Conservation (phyloP, 1,140 invertebrate species). For the Cydia strobilella region DNA sequence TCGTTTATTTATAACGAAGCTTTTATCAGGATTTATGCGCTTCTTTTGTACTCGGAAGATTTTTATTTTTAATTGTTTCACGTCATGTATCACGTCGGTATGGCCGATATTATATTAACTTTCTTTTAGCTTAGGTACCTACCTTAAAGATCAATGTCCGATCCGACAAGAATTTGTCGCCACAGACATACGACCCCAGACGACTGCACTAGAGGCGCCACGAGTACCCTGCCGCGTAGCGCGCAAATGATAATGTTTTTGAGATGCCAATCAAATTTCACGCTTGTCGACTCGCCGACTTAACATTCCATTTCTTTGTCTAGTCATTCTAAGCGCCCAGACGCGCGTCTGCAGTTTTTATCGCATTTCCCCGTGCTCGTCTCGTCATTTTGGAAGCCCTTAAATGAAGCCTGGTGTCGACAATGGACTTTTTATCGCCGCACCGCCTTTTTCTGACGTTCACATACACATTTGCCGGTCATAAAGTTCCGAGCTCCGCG, state of each 20-base stretch:
- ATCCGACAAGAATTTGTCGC: too few relatives aligned
- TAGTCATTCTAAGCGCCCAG: slow-evolving; percentile 42
- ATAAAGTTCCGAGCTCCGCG: slow-evolving; percentile 49
- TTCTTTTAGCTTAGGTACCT: too few relatives aligned
- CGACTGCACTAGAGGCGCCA: background rate
- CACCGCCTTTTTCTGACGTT: slow-evolving; percentile 52
- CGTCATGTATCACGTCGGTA: too few relatives aligned
- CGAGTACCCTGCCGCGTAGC: background rate
- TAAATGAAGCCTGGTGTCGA: slow-evolving; percentile 54
- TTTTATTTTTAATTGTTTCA: too few relatives aligned
- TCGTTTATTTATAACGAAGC: too few relatives aligned
- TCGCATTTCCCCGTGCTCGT: slow-evolving; percentile 53
- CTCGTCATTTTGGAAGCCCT: slow-evolving; percentile 61
- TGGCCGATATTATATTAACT: too few relatives aligned
- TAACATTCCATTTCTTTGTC: slow-evolving; percentile 50
- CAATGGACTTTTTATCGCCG: slow-evolving; percentile 66
- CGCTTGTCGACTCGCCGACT: slow-evolving; percentile 47
- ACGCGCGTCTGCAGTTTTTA: slow-evolving; percentile 56
- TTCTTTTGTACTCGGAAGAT: too few relatives aligned
- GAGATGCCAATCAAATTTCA: slow-evolving; percentile 54
- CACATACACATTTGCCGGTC: slow-evolving; percentile 57
- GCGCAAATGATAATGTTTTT: slow-evolving; percentile 37
- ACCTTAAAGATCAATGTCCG: too few relatives aligned
- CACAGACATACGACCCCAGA: background rate
- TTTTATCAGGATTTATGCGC: too few relatives aligned